Conservation (phyloP, 1,140 invertebrate genomes). For the Zaprionus lachaisei region DNA sequence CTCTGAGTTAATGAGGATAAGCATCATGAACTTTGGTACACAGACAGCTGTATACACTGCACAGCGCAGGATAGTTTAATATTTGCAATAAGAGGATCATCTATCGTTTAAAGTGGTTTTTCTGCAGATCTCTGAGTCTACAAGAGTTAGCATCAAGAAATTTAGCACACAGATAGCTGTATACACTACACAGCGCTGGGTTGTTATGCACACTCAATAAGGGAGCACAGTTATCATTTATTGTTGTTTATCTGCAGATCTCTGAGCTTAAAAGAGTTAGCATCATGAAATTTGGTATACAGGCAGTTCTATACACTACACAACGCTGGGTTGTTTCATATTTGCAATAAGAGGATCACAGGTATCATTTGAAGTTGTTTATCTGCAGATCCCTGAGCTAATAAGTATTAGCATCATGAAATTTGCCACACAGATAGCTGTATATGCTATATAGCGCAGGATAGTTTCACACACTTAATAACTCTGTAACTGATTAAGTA, state of each 20-base stretch:
- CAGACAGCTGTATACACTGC: neutral
- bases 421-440: too few relatives aligned
- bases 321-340: neutral
- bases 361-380: too few relatives aligned
- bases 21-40: neutral
- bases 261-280: neutral
- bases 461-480: neutral
- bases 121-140: too few relatives aligned
- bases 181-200: too few relatives aligned
- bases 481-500: neutral
- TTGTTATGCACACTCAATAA: neutral
- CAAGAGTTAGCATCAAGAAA: too few relatives aligned
- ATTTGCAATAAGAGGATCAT: neutral
- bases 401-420: too few relatives aligned
- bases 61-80: neutral
- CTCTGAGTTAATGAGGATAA: neutral
- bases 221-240: neutral
- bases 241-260: neutral
- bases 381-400: too few relatives aligned
- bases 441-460: too few relatives aligned
- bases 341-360: neutral
- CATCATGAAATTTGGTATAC: neutral
- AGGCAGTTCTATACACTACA: neutral
- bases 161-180: too few relatives aligned
- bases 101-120: too few relatives aligned